phyloP scores from a whole-genome alignment of 2,113 vertebrate genomes.

The Gavialis gangeticus region DNA sequence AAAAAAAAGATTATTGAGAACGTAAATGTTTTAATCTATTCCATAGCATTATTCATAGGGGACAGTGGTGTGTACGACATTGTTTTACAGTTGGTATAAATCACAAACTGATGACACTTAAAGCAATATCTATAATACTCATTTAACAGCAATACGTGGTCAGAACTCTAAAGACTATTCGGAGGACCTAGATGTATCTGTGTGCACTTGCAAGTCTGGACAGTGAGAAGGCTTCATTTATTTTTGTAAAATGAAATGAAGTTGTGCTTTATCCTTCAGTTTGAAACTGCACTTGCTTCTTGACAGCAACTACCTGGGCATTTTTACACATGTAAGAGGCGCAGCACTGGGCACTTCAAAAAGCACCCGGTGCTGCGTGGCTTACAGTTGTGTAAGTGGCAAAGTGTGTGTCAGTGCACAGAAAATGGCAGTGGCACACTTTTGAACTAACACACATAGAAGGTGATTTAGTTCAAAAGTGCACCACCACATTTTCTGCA shows the following conservation, averaged over 20 bases:
- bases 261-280: not conserved
- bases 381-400: too few species aligned
- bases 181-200: not conserved
- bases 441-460: too few species aligned
- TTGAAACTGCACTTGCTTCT: not conserved
- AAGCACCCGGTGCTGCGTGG: too few species aligned
- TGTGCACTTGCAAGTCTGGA: rapidly evolving
- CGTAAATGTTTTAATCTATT: not conserved
- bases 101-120: not conserved
- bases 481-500: too few species aligned
- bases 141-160: not conserved
- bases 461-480: too few species aligned
- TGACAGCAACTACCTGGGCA: not conserved
- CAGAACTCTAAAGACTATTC: not conserved
- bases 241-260: not conserved
- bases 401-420: too few species aligned
- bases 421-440: too few species aligned
- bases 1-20: not conserved
- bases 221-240: not conserved
- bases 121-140: not conserved
- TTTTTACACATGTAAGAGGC: too few species aligned
- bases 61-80: not conserved
- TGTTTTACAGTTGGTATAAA: not conserved
- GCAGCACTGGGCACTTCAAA: too few species aligned
- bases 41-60: not conserved